Base-by-base conservation (phyloP, 2,888 invertebrate genomes). In the Camponotus fellah region DNA sequence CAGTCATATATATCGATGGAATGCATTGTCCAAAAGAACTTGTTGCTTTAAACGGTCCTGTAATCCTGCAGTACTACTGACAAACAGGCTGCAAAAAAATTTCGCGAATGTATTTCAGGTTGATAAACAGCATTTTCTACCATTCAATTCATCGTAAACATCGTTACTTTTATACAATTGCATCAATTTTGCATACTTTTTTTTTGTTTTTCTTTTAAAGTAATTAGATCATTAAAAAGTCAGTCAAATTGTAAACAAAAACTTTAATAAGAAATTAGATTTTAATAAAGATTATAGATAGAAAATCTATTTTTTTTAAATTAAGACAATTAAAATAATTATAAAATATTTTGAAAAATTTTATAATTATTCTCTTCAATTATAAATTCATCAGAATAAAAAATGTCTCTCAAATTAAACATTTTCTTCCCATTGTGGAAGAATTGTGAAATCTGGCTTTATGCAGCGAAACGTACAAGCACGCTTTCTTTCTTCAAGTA, bases 1-100 rank as follows among this genome's bases (percentile, higher is more conserved):
- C 84, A 89, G 89, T 89, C 86, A 86, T 77, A 77, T 87, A 88
- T 85, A 84, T 75, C 84, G 21, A 32, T 46, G 84, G 87, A 84
- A 79, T 87, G 80, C 77, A 12, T 3, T 53, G 66, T 60, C 64
- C 74, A 80, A 65, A 87, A 81, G 60, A 75, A 74, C 46, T 75
- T 76, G 82, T 68, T 60, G 64, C 56, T 77, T 26, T 60, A 49
- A 68, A 72, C 66, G 60, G 8, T 80, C 37, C 26, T 21, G 60
- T 12, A 56, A 46, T 12, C 10, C 56, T 43, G 14, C 53, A n/a
- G n/a, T 66, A 58, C 40, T 53, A 12, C n/a, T 37, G 34, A 8
- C 37, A 49, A 56, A 21, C 69, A 10, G 12, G n/a, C n/a, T 40
- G 9, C 26, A 43, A 69, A 58, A 69, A 43, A 32, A 56, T 21